Conservation (phyloP, 2,888 invertebrate species). For the Unio pictorum region DNA sequence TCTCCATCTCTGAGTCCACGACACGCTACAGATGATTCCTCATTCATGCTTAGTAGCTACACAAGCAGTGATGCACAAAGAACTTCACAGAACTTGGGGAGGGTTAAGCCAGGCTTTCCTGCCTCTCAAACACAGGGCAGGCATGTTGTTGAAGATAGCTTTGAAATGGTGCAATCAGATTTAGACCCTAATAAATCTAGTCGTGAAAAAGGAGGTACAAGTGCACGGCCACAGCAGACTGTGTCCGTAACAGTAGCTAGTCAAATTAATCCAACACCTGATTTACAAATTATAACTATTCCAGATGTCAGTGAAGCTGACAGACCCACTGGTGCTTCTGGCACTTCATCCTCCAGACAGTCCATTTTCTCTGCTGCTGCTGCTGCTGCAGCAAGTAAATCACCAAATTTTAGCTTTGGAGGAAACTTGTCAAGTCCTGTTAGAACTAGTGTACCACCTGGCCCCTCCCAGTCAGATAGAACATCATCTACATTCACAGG, state of each 20-base stretch:
- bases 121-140: slow-evolving; percentile 9
- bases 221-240: slow-evolving; percentile 16
- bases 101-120: neutral
- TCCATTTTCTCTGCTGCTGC: slow-evolving; percentile 1
- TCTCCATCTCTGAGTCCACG: neutral
- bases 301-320: slow-evolving; percentile 14
- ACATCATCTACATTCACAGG: too few relatives aligned
- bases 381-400: neutral
- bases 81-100: slow-evolving; percentile 22
- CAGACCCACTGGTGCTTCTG: neutral
- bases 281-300: slow-evolving; percentile 25
- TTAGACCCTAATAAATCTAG: slow-evolving; percentile 11
- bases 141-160: slow-evolving; percentile 27
- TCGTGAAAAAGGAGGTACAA: slow-evolving; percentile 11
- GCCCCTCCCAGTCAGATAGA: too few relatives aligned
- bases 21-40: neutral
- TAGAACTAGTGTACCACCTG: too few relatives aligned
- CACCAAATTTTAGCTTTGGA: too few relatives aligned
- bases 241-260: slow-evolving; percentile 23
- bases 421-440: too few relatives aligned
- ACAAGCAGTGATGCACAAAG: slow-evolving; percentile 20
- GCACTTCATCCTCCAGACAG: slow-evolving; percentile 9
- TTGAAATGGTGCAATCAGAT: slow-evolving; percentile 30
- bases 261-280: slow-evolving; percentile 14
- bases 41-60: slow-evolving; percentile 5